phyloP scores from a whole-genome alignment of 2,888 invertebrate species.

The Synanthedon vespiformis region DNA sequence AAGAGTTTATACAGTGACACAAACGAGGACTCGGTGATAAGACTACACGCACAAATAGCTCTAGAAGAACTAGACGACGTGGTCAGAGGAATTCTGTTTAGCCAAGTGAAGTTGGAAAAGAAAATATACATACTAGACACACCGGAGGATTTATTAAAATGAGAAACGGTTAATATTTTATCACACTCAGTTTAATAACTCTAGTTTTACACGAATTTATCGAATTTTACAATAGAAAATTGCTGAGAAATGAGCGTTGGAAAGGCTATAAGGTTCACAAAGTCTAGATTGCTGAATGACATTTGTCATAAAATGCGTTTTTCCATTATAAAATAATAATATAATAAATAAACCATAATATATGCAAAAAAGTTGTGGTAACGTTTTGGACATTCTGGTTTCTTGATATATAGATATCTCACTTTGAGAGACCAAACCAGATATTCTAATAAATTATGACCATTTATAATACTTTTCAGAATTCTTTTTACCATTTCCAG shows the following conservation, averaged over 20 bases:
- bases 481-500: too few species aligned
- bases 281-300: too few species aligned
- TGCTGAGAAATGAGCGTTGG: not conserved
- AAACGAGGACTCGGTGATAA: conserved; percentile 74
- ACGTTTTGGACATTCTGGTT: too few species aligned
- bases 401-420: too few species aligned
- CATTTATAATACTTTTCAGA: too few species aligned
- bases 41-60: conserved; percentile 81
- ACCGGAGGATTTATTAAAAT: conserved; percentile 27
- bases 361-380: too few species aligned
- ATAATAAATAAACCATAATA: too few species aligned
- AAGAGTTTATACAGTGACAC: conserved; percentile 74
- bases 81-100: conserved; percentile 72
- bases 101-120: conserved; percentile 69
- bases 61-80: conserved; percentile 81
- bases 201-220: conserved; percentile 4
- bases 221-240: conserved; percentile 1
- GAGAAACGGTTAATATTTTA: conserved; percentile 17
- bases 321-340: too few species aligned
- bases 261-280: not conserved
- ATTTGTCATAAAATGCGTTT: too few species aligned
- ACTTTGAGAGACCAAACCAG: too few species aligned
- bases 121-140: conserved; percentile 52
- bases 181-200: conserved; percentile 22
- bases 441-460: too few species aligned